Conservation (phyloP, 2,113 vertebrate genomes). For the Okapia johnstoni region DNA sequence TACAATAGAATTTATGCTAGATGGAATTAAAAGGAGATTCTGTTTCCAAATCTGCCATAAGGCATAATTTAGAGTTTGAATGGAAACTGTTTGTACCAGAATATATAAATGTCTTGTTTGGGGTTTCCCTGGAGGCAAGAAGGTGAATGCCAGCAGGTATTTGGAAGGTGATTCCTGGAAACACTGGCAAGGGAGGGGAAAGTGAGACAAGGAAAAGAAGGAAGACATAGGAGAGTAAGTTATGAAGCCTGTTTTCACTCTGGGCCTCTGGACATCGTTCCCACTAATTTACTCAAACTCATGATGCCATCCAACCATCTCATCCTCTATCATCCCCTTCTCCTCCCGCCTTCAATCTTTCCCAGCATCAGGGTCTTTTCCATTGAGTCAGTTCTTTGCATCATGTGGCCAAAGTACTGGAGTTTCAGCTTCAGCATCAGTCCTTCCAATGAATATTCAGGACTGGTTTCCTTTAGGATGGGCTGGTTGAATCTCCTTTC, state of each 20-base stretch:
- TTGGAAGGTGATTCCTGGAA: neutral
- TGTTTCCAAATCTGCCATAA: neutral
- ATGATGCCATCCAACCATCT: neutral
- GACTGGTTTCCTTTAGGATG: neutral
- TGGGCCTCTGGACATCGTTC: neutral
- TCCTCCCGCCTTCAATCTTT: neutral
- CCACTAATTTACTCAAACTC: neutral
- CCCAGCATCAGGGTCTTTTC: neutral
- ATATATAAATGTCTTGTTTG: neutral
- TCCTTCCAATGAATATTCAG: neutral
- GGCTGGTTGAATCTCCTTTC: no score
- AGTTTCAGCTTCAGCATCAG: neutral
- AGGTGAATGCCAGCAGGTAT: neutral
- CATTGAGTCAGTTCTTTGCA: neutral
- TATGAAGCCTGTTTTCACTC: neutral
- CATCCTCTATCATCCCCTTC: neutral
- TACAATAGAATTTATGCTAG: neutral
- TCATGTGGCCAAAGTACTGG: neutral
- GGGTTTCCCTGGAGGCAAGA: neutral
- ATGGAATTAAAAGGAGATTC: neutral
- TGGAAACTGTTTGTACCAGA: neutral
- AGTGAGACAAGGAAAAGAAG: neutral
- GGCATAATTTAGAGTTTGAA: neutral
- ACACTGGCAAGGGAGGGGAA: neutral
- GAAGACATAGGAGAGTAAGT: neutral